Base-by-base conservation (phyloP, 2,113 vertebrate species). In the Oreochromis spilurus region DNA sequence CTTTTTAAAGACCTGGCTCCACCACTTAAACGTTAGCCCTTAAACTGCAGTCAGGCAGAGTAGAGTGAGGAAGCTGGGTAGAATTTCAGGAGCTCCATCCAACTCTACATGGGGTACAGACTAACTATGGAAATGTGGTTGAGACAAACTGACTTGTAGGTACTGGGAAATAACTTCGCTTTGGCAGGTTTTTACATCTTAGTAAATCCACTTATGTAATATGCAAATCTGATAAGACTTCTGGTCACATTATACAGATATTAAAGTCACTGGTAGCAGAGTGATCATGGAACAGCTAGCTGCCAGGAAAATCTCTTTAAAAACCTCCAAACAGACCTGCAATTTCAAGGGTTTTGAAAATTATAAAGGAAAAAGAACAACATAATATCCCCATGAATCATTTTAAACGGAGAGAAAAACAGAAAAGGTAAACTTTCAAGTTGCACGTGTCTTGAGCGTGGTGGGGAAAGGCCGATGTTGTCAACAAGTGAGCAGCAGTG, bases 271-370 rank as follows among this genome's bases (percentile, higher is more conserved):
- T 85, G 86, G 84, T 87, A 83, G 82, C 84, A n/a, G 60, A 89
- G 84, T n/a, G 87, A 89, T 94, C 87, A 89, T 90, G 93, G 92
- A 94, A 94, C 70, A 12, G 70, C 43, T 13, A 58, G 85, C n/a
- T 93, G 92, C 93, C 94, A 94, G 94, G 94, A 95, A 95, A 94
- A 89, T 89, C 86, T 55, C 53, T 89, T 86, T 77, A 77, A 89
- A 89, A 91, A 83, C 83, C 83, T 86, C 87, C 84, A 84, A 89
- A 91, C 79, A 86, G 87, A 89, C 65, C 83, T 70, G 81, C 84
- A 83, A 89, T 92, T 95, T 90, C 92, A 88, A 89, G 90, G 87
- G 86, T 90, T 91, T 85, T 77, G 84, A 85, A 84, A 91, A 93
- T 88, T 58, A 91, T 87, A 87, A 79, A 84, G 82, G 88, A 88